Base-by-base conservation (phyloP, 1,140 invertebrate species). In the Tetramorium simillimum region DNA sequence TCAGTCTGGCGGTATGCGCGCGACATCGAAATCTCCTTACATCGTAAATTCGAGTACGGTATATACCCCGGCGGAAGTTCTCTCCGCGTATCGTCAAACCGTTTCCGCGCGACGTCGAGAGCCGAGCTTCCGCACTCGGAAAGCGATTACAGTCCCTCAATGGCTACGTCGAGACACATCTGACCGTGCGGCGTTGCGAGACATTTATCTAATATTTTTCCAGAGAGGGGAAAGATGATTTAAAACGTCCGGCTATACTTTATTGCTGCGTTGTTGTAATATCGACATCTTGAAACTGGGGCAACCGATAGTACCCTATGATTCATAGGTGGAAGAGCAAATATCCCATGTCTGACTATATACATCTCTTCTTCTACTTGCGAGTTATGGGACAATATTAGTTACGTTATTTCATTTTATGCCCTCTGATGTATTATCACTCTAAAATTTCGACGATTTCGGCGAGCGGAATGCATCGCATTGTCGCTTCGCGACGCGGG, bases 1-100 rank as follows among this genome's bases (percentile, higher is more conserved):
- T 86, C 69, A 81, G 51, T n/a, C 60, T 51, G 33, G 28, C 21
- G 46, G 3, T 72, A 21, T 49, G 12, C 37, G 24, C 37, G 67
- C 37, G 49, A 73, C 40, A 82, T 82, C 80, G 53, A 72, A 73
- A 84, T 75, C 69, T 75, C 69, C 53, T 84, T 84, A 84, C 43
- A 56, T 60, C 53, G 53, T 84, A 75, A 70, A 84, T 53, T 80
- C 40, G 53, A 58, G 28, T 72, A 40, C 24, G 40, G 28, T 28
- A 65, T 56, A 33, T 21, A 73, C 18, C 16, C 1, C 33, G 40
- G 3, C 78, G 65, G 65, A 70, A 82, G 37, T 43, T 14, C 18
- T 18, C 33, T 18, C 7, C 62, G 60, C 77, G 67, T 58, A 73
- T 73, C 69, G 28, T 56, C 65, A 56, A 82, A n/a, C 37, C 69